Evolutionary conservation across 2,888 invertebrate species (phyloP).

Genomic region (Drosophila lacicola): DNA sequence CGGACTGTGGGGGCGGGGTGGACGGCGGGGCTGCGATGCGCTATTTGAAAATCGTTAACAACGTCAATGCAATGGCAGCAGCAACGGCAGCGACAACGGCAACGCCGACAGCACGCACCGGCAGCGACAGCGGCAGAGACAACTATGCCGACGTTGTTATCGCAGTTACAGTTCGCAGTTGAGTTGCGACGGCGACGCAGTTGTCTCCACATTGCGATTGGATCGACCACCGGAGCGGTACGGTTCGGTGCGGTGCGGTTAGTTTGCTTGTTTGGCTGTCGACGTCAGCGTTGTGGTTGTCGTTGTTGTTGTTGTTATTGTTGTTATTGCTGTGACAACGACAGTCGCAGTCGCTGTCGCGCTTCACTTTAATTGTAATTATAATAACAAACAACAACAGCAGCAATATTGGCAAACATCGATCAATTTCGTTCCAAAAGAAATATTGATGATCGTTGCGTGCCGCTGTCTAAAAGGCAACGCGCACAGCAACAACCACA

Average conservation of each 20-base stretch:
- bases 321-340: constrained; percentile 44
- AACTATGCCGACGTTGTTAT: constrained; percentile 19
- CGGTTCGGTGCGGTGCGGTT: constrained; percentile 3
- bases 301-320: constrained; percentile 19
- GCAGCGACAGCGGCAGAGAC: constrained; percentile 12
- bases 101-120: constrained; percentile 19
- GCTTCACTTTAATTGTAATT: constrained; percentile 60
- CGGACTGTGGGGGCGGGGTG: not conserved
- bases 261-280: constrained; percentile 7
- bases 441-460: constrained; percentile 49
- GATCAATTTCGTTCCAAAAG: constrained; percentile 40
- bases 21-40: not conserved
- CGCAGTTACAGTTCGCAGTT: constrained; percentile 57
- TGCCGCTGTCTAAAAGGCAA: constrained; percentile 27
- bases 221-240: constrained; percentile 17
- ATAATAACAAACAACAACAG: constrained; percentile 37
- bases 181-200: constrained; percentile 54
- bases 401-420: constrained; percentile 21
- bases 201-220: constrained; percentile 36
- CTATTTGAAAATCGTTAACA: constrained; percentile 75
- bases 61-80: constrained; percentile 67
- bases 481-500: constrained; percentile 13
- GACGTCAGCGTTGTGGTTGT: constrained; percentile 38
- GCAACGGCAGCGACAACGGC: constrained; percentile 18
- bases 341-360: not conserved